Evolutionary conservation across 1,140 invertebrate species (phyloP).

Genomic region (Drosophila parabipectinata): DNA sequence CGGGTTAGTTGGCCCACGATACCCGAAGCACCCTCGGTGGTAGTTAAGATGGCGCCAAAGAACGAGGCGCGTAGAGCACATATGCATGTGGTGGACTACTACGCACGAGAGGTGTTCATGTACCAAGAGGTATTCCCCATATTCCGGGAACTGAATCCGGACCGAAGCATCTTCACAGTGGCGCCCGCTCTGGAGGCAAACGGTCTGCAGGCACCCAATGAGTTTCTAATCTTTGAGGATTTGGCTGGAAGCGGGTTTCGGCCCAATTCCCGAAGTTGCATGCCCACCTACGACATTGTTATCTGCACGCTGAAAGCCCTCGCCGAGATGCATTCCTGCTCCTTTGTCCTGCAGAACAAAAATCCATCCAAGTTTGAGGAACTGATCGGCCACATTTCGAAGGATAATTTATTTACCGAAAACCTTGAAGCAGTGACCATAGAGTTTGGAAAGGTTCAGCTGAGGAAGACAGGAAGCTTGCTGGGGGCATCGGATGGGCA

Average conservation of each 20-base stretch:
- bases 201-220: slow-evolving; percentile 33
- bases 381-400: slow-evolving; percentile 26
- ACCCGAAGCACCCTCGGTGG: slow-evolving; percentile 6
- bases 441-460: slow-evolving; percentile 63
- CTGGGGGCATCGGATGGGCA: slow-evolving; percentile 9
- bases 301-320: slow-evolving; percentile 45
- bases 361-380: slow-evolving; percentile 33
- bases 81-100: slow-evolving; percentile 60
- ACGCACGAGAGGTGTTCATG: slow-evolving; percentile 61
- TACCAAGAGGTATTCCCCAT: slow-evolving; percentile 51
- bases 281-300: slow-evolving; percentile 61
- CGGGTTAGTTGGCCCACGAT: slow-evolving; percentile 36
- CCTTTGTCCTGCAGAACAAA: slow-evolving; percentile 51
- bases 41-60: slow-evolving; percentile 64
- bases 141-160: slow-evolving; percentile 25
- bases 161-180: slow-evolving; percentile 22
- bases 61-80: slow-evolving; percentile 57
- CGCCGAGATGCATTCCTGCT: slow-evolving; percentile 60
- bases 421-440: slow-evolving; percentile 52
- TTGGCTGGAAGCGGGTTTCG: slow-evolving; percentile 24
- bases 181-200: slow-evolving; percentile 36
- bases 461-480: slow-evolving; percentile 37
- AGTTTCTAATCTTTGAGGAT: slow-evolving; percentile 69
- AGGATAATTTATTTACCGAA: slow-evolving; percentile 58
- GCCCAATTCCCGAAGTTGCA: slow-evolving; percentile 37